Conservation (phyloP, 2,113 vertebrate genomes). For the Amblyornis subalaris region DNA sequence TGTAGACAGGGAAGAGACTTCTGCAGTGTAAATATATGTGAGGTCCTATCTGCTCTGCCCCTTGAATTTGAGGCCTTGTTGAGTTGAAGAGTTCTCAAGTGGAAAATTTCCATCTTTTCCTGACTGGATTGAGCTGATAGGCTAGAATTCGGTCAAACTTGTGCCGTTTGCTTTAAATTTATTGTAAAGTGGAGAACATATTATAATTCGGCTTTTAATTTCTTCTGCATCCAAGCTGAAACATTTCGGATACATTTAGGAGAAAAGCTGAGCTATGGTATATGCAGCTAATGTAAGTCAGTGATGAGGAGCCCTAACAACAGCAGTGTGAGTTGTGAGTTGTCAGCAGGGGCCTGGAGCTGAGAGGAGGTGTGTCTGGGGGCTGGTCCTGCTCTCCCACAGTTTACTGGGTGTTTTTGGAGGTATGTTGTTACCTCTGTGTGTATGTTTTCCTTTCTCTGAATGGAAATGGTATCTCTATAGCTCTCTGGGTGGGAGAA, state of each 20-base stretch:
- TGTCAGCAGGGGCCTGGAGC: background rate
- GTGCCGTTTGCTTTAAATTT: background rate
- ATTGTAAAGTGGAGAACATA: background rate
- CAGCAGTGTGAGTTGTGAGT: background rate
- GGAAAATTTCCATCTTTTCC: background rate
- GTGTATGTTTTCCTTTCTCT: background rate
- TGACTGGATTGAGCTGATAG: background rate
- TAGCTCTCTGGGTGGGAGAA: background rate
- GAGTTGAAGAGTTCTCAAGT: background rate
- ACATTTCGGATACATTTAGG: background rate
- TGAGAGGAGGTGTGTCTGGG: accelerated
- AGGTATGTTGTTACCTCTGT: background rate
- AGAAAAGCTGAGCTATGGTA: background rate
- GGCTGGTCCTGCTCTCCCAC: background rate
- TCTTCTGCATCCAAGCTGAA: background rate
- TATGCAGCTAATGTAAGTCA: background rate
- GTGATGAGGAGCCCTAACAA: background rate
- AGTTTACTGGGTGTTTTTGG: background rate
- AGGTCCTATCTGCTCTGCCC: background rate
- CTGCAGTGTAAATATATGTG: background rate
- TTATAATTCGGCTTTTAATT: background rate
- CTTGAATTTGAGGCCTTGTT: background rate
- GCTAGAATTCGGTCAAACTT: background rate
- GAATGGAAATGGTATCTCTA: background rate
- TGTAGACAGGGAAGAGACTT: background rate